A percentile compares a stretch with the other conserved stretches of the same genome.
Conservation (phyloP, 2,113 vertebrate genomes). For the Okapia johnstoni region DNA sequence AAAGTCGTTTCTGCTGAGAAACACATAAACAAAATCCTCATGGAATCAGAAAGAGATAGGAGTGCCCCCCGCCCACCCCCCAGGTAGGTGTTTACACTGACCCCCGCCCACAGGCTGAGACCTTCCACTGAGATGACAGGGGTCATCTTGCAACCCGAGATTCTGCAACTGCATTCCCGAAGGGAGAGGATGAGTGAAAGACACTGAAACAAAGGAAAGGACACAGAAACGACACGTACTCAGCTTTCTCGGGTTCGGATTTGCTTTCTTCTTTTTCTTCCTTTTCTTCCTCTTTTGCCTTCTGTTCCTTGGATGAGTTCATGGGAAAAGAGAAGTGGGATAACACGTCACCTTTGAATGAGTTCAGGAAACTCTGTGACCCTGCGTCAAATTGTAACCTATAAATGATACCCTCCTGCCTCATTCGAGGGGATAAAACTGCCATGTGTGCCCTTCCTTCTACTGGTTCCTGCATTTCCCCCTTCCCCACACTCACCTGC, state of each 20-base stretch:
- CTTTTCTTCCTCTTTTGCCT: constrained; percentile 82
- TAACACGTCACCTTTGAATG: background rate
- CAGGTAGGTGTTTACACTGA: rapidly evolving
- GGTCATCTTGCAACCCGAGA: rapidly evolving
- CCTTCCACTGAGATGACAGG: background rate
- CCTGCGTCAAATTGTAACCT: rapidly evolving
- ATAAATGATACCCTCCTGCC: background rate
- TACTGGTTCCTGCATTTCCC: rapidly evolving
- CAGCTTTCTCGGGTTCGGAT: constrained; percentile 86
- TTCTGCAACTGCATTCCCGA: background rate
- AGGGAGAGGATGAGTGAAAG: background rate
- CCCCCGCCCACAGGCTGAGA: rapidly evolving
- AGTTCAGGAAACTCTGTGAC: too few species aligned
- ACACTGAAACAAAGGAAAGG: background rate
- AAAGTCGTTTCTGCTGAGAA: background rate
- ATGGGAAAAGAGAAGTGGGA: background rate
- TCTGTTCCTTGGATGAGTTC: constrained; percentile 82
- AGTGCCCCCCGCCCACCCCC: rapidly evolving
- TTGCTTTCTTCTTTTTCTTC: constrained; percentile 83
- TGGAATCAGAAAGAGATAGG: rapidly evolving
- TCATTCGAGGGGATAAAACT: background rate
- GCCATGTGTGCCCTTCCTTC: rapidly evolving
- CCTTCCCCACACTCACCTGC: background rate
- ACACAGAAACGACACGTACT: constrained; percentile 80
- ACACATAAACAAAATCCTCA: background rate